Evolutionary conservation across 2,888 invertebrate species (phyloP).

Genomic region (Falcaria lacertinaria): DNA sequence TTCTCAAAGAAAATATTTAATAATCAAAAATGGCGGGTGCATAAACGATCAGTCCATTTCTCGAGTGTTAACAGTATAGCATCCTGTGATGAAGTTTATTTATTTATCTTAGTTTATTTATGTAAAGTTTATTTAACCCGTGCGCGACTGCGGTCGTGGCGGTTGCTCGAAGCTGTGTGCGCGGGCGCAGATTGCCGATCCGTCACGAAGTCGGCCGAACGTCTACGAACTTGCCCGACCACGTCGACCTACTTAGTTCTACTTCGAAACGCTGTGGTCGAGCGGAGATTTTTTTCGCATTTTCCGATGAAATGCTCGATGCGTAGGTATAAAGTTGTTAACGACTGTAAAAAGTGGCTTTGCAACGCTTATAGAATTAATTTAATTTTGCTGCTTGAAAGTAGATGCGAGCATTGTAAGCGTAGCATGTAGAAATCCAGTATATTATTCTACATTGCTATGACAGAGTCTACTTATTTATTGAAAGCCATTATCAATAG

Average conservation of each 20-base stretch:
- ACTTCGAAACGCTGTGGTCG: constrained; percentile 66
- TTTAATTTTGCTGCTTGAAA: background rate
- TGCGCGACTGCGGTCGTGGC: constrained; percentile 58
- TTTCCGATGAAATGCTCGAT: constrained; percentile 70
- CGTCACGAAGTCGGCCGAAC: constrained; percentile 51
- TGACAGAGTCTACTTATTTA: too few species aligned
- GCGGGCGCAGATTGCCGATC: constrained; percentile 50
- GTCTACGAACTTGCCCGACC: constrained; percentile 55
- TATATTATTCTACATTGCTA: too few species aligned
- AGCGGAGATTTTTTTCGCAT: constrained; percentile 67
- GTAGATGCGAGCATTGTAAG: too few species aligned
- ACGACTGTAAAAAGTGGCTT: constrained; percentile 29
- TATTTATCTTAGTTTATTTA: constrained; percentile 17
- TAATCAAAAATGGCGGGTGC: constrained; percentile 17
- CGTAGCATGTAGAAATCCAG: too few species aligned
- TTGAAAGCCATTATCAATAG: too few species aligned
- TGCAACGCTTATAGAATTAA: constrained; percentile 3
- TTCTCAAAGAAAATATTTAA: constrained; percentile 3
- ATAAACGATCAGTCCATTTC: constrained; percentile 51
- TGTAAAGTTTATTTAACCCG: constrained; percentile 35
- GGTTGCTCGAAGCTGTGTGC: constrained; percentile 61
- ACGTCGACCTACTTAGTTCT: constrained; percentile 68
- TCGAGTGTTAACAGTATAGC: constrained; percentile 37
- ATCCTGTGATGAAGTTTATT: constrained; percentile 58
- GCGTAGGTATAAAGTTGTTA: constrained; percentile 27